A percentile compares a stretch with the other conserved stretches of the same genome.
These are phyloP conservation scores for Tortricodes alternella DNA, from an alignment of 2,888 invertebrate species.

Conservation along the genomic window DNA sequence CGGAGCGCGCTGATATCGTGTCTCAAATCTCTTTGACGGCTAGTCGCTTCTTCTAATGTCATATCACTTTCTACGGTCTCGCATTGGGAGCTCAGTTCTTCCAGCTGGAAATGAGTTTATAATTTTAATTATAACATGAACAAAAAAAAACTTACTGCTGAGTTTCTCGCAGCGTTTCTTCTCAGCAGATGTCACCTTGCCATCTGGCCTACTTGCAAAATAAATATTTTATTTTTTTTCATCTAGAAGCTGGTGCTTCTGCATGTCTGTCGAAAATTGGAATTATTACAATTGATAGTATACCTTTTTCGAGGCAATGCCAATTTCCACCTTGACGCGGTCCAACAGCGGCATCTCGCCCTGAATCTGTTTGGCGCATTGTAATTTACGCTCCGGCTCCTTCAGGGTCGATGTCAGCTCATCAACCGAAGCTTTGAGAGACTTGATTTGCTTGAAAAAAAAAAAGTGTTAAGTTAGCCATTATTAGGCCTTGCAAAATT, in stretches of 20 bases:
- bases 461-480: too few relatives aligned
- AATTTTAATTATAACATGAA: neutral
- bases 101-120: conserved; percentile 49
- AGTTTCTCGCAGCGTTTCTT: too few relatives aligned
- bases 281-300: conserved; percentile 14
- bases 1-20: conserved; percentile 57
- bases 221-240: too few relatives aligned
- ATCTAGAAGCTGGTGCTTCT: too few relatives aligned
- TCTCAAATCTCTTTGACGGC: conserved; percentile 60
- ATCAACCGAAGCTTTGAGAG: conserved; percentile 55
- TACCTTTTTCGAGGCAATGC: conserved; percentile 73
- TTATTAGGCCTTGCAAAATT: too few relatives aligned
- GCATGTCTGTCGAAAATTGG: neutral
- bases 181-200: too few relatives aligned
- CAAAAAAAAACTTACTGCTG: too few relatives aligned
- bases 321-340: conserved; percentile 83
- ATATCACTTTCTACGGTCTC: conserved; percentile 57
- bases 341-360: conserved; percentile 91
- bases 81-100: conserved; percentile 57
- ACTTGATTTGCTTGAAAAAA: conserved; percentile 62
- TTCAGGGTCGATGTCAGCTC: conserved; percentile 66
- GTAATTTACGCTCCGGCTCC: conserved; percentile 81
- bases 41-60: conserved; percentile 65
- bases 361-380: conserved; percentile 82
- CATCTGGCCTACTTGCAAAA: too few relatives aligned